Base-by-base conservation (phyloP, 2,113 vertebrate genomes). In the Amazona vittata region DNA sequence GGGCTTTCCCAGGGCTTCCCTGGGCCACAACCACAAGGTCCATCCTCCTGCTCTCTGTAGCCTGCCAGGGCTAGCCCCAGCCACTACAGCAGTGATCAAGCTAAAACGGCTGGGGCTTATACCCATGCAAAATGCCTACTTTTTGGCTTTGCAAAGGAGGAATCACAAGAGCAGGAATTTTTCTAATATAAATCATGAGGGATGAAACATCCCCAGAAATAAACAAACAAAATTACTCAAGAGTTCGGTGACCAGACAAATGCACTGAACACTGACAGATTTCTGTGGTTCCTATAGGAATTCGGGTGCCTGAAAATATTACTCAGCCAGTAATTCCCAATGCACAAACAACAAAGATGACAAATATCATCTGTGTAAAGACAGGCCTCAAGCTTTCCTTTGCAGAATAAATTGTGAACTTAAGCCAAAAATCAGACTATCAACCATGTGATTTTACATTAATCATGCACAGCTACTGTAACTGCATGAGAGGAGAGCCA, bases 131-230 rank as follows among this genome's bases (percentile, higher is more conserved):
- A 20, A 14, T 21, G 35, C 49, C 71, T 87, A 53, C 57, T 76
- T 85, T 94, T 49, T 37, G 69, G 60, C 60, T 91, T 89, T 87
- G 65, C 84, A 89, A 77, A 78, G 95, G 84, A 93, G 52, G 55
- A 91, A 91, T 74, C 62, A 3, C 17, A 87, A 89, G 35, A 87
- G 82, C 39, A 50, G 39, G 33, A 65, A 69, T 65, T 60, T 90
- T 90, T 88, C 62, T 28, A 71, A 76, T 46, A 85, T 35, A 90
- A 93, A 85, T 57, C 41, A 88, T 1, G 2, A 73, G 52, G 62
- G 49, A 5, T 95, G 52, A 83, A 92, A 82, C 52, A 69, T 29
- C 16, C 28, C 18, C 46, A 81, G 53, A 83, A 89, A 89, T 44
- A 94, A 94, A 88, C 49, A 85, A 90, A 80, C 37, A 89, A 28